These are phyloP conservation scores for Moxostoma hubbsi DNA, from an alignment of 2,797 vertebrate species.

Conservation along the genomic window DNA sequence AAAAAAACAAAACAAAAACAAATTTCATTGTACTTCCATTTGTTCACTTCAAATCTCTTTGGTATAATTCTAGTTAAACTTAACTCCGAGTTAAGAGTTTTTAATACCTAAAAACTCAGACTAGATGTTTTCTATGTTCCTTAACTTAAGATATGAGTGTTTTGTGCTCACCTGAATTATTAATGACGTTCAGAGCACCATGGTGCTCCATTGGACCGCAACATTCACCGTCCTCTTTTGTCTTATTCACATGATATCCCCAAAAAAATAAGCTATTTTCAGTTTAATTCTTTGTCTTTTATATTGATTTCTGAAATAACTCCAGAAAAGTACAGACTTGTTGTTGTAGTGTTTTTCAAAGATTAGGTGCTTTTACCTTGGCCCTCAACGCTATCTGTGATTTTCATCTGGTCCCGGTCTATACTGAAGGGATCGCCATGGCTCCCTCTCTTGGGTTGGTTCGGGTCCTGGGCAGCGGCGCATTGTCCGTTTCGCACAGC, in stretches of 20 bases:
- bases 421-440: slow-evolving; percentile 67
- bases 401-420: slow-evolving; percentile 83
- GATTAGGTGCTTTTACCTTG: slow-evolving; percentile 81
- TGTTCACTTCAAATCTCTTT: not conserved
- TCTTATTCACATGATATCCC: slow-evolving; percentile 24
- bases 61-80: not conserved
- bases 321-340: slow-evolving; percentile 11
- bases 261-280: not conserved
- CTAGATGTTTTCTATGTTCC: not conserved
- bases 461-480: slow-evolving; percentile 70
- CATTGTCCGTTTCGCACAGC: slow-evolving; percentile 76
- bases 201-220: slow-evolving; percentile 18
- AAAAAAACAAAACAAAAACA: not conserved
- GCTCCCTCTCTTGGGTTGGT: slow-evolving; percentile 64
- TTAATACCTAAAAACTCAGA: not conserved
- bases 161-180: slow-evolving; percentile 43
- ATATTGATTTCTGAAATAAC: not conserved
- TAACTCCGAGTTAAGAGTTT: not conserved
- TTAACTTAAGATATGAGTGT: slow-evolving; percentile 12
- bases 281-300: not conserved
- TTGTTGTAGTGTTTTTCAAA: not conserved
- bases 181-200: slow-evolving; percentile 21
- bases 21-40: not conserved
- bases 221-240: not conserved
- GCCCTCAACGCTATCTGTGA: slow-evolving; percentile 90